Base-by-base conservation (phyloP, 2,888 invertebrate genomes). In the Lysandra bellargus region DNA sequence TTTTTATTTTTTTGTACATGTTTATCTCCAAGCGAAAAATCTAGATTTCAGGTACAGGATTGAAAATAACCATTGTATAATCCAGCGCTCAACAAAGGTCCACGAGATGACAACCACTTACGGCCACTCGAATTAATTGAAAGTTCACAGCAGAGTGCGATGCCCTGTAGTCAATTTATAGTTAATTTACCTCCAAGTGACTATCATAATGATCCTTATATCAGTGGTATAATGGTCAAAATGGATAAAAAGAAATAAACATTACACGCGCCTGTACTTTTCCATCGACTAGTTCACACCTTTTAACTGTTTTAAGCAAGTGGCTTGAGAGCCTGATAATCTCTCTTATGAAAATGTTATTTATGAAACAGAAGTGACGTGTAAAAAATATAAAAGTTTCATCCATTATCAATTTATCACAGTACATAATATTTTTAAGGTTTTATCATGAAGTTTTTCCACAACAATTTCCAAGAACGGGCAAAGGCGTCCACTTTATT, bases 71-170 rank as follows among this genome's bases (percentile, higher is more conserved):
- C 74, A 40, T 73, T 57, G 57, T 44, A 74, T 57, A 73, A 61
- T 61, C 57, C 72, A n/a, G 60, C 60, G 40, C 40, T 57, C 79
- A 72, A 49, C 40, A 44, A 64, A 64, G 61, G 78, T 40, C 44
- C 23, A n/a, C 40, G 53, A 72, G 81, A 80, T 82, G 84, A 84
- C 84, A 85, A 83, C 84, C 85, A 85, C 86, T 85, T 83, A 79
- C 83, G 82, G 80, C 83, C 85, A 85, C 86, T 85, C 85, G 80
- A 82, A 81, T 79, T 86, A 87, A 87, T 87, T 86, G 86, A 87
- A 80, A 81, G 82, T 82, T 80, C 81, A 81, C 80, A 80, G 79
- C 30, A 44, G 57, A 82, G 80, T 81, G 84, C 79, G 86, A 86
- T 84, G 88, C 87, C 88, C 87, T 85, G 79, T 86, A 87, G 7